A percentile compares a stretch with the other conserved stretches of the same genome.
phyloP scores from a whole-genome alignment of 1,140 invertebrate genomes.

The Diuraphis noxia region DNA sequence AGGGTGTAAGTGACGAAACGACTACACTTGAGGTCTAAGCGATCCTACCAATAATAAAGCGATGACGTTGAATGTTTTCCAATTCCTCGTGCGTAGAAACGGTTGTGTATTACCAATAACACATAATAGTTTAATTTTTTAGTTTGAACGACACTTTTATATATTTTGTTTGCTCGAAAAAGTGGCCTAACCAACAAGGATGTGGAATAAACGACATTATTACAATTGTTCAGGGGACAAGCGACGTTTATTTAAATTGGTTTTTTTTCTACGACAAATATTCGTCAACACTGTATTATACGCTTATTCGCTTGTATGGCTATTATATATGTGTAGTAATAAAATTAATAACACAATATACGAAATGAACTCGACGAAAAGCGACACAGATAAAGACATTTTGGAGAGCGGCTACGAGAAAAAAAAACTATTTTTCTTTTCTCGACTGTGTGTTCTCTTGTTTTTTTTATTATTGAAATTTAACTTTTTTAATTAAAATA shows the following conservation, averaged over 20 bases:
- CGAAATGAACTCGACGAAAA: neutral
- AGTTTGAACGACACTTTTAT: neutral
- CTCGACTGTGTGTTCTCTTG: neutral
- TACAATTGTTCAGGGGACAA: neutral
- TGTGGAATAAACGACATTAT: neutral
- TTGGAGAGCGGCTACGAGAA: neutral
- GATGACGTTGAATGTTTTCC: neutral
- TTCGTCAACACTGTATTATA: no score
- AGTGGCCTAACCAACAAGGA: no score
- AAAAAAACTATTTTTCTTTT: neutral
- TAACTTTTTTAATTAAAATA: neutral
- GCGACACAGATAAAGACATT: neutral
- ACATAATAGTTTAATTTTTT: neutral
- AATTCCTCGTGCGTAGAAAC: neutral
- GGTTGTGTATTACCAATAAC: neutral
- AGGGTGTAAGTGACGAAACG: no score
- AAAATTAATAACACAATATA: neutral
- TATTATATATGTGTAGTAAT: no score
- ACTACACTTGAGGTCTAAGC: no score
- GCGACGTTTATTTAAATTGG: neutral
- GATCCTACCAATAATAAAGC: no score
- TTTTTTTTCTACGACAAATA: no score
- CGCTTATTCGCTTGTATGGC: no score
- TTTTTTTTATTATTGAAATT: neutral
- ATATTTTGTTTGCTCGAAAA: neutral